A percentile compares a stretch with the other conserved stretches of the same genome.
Conservation (phyloP, 92 coral and sea anemone species). For the Umimayanthus chanpuru region DNA sequence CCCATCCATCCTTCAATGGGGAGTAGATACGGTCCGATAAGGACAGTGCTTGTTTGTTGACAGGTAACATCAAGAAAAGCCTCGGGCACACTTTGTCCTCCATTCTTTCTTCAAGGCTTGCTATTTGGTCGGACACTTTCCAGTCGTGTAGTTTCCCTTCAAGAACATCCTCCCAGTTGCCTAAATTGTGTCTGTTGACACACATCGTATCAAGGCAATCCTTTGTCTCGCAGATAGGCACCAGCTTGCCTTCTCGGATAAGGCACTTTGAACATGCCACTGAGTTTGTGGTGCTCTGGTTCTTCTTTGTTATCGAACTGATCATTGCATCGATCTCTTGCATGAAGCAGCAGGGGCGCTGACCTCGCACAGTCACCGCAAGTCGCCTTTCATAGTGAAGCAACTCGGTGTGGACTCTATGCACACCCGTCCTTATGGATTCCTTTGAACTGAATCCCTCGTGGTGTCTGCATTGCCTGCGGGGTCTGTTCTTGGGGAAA, state of each 20-base stretch:
- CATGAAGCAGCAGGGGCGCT: not conserved
- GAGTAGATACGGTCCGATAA: not conserved
- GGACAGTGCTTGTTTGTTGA: not conserved
- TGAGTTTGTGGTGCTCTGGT: not conserved
- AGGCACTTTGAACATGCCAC: too few species aligned
- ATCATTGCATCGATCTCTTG: not conserved
- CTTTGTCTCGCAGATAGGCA: not conserved
- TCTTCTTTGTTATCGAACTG: not conserved
- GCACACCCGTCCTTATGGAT: too few species aligned
- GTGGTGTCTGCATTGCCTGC: too few species aligned
- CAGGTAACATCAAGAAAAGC: not conserved
- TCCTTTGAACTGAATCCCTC: too few species aligned
- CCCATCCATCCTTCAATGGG: not conserved
- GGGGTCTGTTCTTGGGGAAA: too few species aligned
- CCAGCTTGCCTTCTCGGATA: not conserved
- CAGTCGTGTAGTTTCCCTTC: not conserved
- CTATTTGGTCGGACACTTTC: not conserved
- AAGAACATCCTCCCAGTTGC: not conserved
- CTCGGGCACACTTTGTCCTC: constrained; percentile 6
- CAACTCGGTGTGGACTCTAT: too few species aligned
- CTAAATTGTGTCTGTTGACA: not conserved
- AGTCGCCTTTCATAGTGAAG: too few species aligned
- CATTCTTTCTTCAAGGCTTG: not conserved
- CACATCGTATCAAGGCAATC: not conserved
- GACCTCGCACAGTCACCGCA: too few species aligned